A percentile compares a stretch with the other conserved stretches of the same genome.
Conservation (phyloP, 2,113 vertebrate genomes). For the Chaetodon auriga region DNA sequence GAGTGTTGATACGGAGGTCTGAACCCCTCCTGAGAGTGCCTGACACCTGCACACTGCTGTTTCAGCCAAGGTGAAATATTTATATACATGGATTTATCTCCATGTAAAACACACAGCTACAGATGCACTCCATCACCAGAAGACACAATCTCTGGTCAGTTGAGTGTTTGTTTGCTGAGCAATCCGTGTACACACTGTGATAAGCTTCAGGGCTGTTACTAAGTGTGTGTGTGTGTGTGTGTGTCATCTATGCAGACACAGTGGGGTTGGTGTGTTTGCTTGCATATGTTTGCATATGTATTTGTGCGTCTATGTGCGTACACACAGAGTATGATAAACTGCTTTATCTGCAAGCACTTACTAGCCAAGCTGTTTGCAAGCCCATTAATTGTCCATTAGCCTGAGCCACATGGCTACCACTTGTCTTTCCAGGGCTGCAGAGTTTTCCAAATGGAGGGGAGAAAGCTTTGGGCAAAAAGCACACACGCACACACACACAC, state of each 20-base stretch:
- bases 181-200: conserved; percentile 48
- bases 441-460: conserved; percentile 36
- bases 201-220: conserved; percentile 18
- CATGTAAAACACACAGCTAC: conserved; percentile 13
- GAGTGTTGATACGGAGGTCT: not conserved
- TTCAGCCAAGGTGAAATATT: not conserved
- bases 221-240: conserved; percentile 7
- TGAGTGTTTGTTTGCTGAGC: conserved; percentile 47
- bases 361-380: conserved; percentile 67
- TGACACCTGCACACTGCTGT: not conserved
- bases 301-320: conserved; percentile 32
- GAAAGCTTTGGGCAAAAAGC: conserved; percentile 19
- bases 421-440: conserved; percentile 30
- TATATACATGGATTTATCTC: not conserved
- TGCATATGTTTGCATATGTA: conserved; percentile 1
- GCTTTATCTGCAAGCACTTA: conserved; percentile 54
- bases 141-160: conserved; percentile 30
- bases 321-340: conserved; percentile 48
- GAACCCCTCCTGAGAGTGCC: not conserved
- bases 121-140: conserved; percentile 13
- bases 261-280: not conserved
- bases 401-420: conserved; percentile 57
- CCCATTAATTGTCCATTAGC: conserved; percentile 82
- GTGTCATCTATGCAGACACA: not conserved
- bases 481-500: not conserved